A percentile compares a stretch with the other conserved stretches of the same genome.
Conservation (phyloP, 2,797 vertebrate genomes). For the Rhinogobio ventralis region DNA sequence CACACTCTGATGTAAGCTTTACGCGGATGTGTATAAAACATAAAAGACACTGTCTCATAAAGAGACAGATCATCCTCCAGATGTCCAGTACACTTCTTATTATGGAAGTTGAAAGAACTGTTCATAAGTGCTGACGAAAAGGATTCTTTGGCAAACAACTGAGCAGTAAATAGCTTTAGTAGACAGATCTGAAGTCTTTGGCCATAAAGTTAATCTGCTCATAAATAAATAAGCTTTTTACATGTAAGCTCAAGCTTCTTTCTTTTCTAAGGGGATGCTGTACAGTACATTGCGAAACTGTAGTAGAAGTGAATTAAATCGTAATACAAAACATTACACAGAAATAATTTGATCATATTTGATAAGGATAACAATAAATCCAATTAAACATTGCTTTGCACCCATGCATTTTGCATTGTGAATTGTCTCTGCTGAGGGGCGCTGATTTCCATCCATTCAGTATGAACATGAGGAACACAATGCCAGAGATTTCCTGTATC, state of each 20-base stretch:
- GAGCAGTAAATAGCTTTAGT: background rate
- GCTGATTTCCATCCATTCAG: background rate
- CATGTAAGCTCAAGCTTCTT: background rate
- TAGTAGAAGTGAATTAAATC: background rate
- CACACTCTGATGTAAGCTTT: conserved; percentile 28
- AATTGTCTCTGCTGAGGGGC: background rate
- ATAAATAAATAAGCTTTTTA: background rate
- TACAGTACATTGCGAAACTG: background rate
- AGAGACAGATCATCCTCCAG: conserved; percentile 19
- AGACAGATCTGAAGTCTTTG: background rate
- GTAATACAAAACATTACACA: background rate
- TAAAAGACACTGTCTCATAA: background rate
- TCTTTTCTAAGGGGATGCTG: background rate
- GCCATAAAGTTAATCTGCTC: background rate
- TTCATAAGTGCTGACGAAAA: background rate
- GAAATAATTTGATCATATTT: background rate
- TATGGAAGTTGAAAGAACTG: background rate
- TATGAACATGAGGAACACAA: background rate
- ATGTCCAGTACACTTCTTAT: conserved; percentile 32
- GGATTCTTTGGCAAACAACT: background rate
- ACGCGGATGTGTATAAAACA: conserved; percentile 40
- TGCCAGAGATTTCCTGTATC: background rate
- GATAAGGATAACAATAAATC: conserved; percentile 22
- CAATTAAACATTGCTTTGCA: background rate
- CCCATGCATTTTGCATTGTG: background rate